Conservation (phyloP, 2,888 invertebrate species). For the Drosophila percnosoma region DNA sequence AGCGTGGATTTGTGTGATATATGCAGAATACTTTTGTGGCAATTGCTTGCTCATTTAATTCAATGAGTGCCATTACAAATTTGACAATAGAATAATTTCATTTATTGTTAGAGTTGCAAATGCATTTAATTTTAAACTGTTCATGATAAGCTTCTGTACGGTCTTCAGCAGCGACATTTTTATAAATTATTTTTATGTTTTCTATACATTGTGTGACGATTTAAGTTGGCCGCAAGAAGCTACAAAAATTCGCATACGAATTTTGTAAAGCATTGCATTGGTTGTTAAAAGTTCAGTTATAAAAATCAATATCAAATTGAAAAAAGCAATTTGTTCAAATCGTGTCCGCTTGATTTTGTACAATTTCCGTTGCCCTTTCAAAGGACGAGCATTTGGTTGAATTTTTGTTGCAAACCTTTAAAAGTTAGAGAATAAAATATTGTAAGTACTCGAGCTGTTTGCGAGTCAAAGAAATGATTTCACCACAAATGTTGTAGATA, state of each 20-base stretch:
- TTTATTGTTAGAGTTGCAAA: neutral
- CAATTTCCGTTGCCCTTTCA: neutral
- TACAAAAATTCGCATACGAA: neutral
- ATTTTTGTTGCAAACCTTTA: conserved; percentile 20
- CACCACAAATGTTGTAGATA: conserved; percentile 9
- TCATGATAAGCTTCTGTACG: too few relatives aligned
- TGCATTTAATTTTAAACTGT: neutral
- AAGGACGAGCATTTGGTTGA: neutral
- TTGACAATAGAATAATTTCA: neutral
- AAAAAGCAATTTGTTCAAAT: neutral
- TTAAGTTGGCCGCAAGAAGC: neutral
- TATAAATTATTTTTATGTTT: neutral
- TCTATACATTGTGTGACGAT: neutral
- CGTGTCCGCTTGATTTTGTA: neutral
- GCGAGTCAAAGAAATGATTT: conserved; percentile 25
- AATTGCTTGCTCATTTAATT: neutral
- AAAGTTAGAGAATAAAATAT: conserved; percentile 16
- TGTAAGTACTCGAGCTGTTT: conserved; percentile 13
- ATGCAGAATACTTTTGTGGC: neutral
- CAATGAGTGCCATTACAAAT: neutral
- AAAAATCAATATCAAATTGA: neutral
- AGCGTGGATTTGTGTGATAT: neutral
- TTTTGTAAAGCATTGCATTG: neutral
- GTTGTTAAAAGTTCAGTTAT: neutral
- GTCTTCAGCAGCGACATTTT: neutral